Evolutionary conservation across 1,140 invertebrate genomes (phyloP).

Genomic region (Cotesia vestalis): DNA sequence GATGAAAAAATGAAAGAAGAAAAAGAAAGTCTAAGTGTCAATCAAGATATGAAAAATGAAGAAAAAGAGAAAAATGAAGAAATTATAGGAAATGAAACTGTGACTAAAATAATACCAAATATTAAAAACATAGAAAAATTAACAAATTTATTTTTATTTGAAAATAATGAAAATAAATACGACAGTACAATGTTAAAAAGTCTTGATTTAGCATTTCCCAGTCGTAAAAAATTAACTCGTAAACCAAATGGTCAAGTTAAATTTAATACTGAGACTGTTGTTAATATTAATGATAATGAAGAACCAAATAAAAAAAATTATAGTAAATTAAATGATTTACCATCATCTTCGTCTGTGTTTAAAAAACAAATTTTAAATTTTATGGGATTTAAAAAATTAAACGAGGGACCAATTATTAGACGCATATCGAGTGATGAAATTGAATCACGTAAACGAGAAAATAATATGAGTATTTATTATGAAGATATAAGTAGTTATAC

Average conservation of each 20-base stretch:
- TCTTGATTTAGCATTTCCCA: conserved; percentile 32
- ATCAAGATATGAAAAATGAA: background rate
- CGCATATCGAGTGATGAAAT: conserved; percentile 33
- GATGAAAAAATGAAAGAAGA: background rate
- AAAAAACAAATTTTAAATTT: conserved; percentile 14
- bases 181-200: conserved; percentile 18
- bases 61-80: background rate
- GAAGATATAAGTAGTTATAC: conserved; percentile 23
- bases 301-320: conserved; percentile 10
- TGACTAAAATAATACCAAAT: background rate
- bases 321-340: conserved; percentile 11
- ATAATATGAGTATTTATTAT: conserved; percentile 7
- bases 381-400: conserved; percentile 1
- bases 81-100: background rate
- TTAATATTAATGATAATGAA: background rate
- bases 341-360: background rate
- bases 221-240: background rate
- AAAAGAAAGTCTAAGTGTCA: background rate
- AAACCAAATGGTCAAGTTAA: background rate
- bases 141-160: conserved; percentile 18
- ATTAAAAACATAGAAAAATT: conserved; percentile 10
- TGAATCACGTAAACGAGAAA: conserved; percentile 4
- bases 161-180: conserved; percentile 14
- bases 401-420: conserved; percentile 4
- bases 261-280: background rate